Percentiles rank a stretch among this genome's conserved stretches.
Evolutionary conservation across 2,888 invertebrate species (phyloP).

Genomic region (Abrostola triplasia): DNA sequence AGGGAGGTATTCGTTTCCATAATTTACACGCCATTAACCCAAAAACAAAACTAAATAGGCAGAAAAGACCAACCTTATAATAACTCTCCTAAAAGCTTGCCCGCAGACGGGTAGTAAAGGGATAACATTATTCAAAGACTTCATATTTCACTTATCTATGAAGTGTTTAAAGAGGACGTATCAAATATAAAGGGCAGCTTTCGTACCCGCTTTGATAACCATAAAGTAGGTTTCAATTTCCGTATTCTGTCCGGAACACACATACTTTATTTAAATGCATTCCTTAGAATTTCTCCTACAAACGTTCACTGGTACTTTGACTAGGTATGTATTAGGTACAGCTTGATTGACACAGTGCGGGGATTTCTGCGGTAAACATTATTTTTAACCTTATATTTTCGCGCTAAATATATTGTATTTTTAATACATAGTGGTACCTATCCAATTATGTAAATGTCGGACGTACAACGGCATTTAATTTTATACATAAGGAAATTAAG

Average conservation of each 20-base stretch:
- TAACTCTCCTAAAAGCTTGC: constrained; percentile 1
- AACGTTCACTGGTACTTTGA: neutral
- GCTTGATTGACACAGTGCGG: no score
- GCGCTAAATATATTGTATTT: no score
- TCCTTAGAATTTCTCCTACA: neutral
- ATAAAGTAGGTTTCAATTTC: constrained; percentile 2
- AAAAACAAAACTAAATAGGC: no score
- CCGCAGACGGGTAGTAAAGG: neutral
- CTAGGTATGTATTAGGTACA: neutral
- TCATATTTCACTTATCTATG: constrained; percentile 7
- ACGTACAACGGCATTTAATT: no score
- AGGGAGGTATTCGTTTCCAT: no score
- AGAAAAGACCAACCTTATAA: neutral
- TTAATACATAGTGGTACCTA: no score
- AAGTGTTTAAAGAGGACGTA: neutral
- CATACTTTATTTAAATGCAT: no score
- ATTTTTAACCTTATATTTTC: no score
- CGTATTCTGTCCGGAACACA: neutral
- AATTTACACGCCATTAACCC: no score
- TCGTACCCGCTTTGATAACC: neutral
- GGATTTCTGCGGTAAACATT: no score
- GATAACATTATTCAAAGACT: constrained; percentile 10
- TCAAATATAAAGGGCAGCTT: neutral
- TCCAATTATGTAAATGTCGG: no score
- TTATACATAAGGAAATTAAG: no score